Base-by-base conservation (phyloP, 2,113 vertebrate genomes). In the Rallus limicola region DNA sequence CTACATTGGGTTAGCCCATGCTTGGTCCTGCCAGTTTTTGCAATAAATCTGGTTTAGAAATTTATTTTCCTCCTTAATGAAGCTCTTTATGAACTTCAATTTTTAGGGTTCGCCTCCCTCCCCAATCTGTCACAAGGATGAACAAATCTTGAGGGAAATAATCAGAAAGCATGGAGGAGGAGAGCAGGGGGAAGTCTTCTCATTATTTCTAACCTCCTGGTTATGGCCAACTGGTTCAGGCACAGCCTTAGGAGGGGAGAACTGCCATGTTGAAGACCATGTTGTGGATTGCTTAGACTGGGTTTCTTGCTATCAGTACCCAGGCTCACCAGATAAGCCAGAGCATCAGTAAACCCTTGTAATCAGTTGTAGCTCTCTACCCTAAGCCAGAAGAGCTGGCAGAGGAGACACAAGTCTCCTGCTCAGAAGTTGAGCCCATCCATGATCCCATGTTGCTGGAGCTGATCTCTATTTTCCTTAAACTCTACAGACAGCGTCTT, bases 401-500 rank as follows among this genome's bases (percentile, higher is more conserved):
- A 88, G 85, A 95, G 67, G 65, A 82, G 29, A 31, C 12, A 3
- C 42, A 40, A 71, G 29, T 80, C 94, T 80, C 76, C 81, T 67
- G 93, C 75, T 97, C 95, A 68, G 48, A 95, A 96, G 78, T 23
- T 90, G 96, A 91, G 95, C 68, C 88, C 91, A 77, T 44, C 88
- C 91, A 77, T 44, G 86, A 92, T 88, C 72, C 82, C 6, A 10
- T 56, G 31, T 94, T 95, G 74, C 97, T 97, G 96, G 94, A 96
- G 95, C 76, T 63, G 96, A 98, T 98, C 94, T 98, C 97, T 97
- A 94, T 97, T 98, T 98, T 97, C 96, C 86, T 96, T 97, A 98
- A 98, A 98, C 94, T 98, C 94, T 93, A 95, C 92, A 97, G 98
- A 98, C 97, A 98, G 89, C 4, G 3, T 98, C 98, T 98, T 98